Conservation (phyloP, 2,888 invertebrate species). For the Hydroisotoma schaefferi region DNA sequence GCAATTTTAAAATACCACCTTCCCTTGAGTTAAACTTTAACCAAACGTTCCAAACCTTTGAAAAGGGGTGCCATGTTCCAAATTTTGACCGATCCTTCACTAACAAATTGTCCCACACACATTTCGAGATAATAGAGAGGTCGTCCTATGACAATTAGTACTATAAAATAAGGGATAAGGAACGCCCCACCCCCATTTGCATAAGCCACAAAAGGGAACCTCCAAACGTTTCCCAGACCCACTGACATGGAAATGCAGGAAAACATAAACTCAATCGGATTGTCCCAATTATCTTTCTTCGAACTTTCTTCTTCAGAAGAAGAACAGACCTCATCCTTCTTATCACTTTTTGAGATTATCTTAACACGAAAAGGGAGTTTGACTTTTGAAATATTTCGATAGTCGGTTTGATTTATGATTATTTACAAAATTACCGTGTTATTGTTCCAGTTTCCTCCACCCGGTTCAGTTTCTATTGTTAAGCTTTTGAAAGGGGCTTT, state of each 20-base stretch:
- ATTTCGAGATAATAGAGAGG: constrained; percentile 55
- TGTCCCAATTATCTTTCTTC: constrained; percentile 57
- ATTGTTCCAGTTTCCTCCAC: too few relatives aligned
- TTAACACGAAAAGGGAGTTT: too few relatives aligned
- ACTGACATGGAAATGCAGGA: constrained; percentile 70
- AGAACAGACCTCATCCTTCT: too few relatives aligned
- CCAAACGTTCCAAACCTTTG: constrained; percentile 51
- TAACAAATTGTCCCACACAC: constrained; percentile 56
- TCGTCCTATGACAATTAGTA: constrained; percentile 50
- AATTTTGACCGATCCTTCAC: constrained; percentile 55
- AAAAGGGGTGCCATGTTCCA: constrained; percentile 51
- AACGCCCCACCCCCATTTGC: constrained; percentile 50
- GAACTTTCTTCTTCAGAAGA: too few relatives aligned
- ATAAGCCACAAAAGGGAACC: constrained; percentile 55
- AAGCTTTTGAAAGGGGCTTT: too few relatives aligned
- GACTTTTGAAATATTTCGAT: too few relatives aligned
- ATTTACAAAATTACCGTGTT: too few relatives aligned
- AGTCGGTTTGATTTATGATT: too few relatives aligned
- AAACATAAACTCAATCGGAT: constrained; percentile 63
- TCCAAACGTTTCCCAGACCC: constrained; percentile 67
- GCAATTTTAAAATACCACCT: constrained; percentile 62
- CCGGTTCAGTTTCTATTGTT: too few relatives aligned
- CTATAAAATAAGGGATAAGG: constrained; percentile 50
- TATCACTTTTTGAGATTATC: too few relatives aligned
- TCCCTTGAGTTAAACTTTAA: too few relatives aligned